Percentiles rank a stretch among this genome's conserved stretches.
These are phyloP conservation scores for Xiphophorus hellerii DNA, from an alignment of 2,113 vertebrate species.

Conservation along the genomic window DNA sequence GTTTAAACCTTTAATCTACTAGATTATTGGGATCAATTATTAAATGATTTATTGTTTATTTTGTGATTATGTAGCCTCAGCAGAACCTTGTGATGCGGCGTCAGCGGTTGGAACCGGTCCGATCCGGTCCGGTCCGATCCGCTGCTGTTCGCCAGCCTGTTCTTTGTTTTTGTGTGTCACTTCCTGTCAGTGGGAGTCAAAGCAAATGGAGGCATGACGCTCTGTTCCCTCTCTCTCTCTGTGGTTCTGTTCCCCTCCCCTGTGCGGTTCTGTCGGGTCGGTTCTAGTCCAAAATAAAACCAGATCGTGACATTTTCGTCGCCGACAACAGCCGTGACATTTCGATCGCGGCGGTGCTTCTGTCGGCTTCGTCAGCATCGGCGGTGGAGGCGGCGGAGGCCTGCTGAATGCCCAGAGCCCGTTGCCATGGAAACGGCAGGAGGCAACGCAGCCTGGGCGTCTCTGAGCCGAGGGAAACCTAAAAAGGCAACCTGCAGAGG, in stretches of 20 bases:
- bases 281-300: slow-evolving; percentile 10
- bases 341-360: slow-evolving; percentile 22
- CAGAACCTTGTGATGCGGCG: no score
- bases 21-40: no score
- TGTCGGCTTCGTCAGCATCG: slow-evolving; percentile 21
- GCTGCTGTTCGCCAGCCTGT: slow-evolving; percentile 26
- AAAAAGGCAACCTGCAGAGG: slow-evolving; percentile 12
- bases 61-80: no score
- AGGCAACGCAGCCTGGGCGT: slow-evolving; percentile 36
- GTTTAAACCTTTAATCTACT: no score
- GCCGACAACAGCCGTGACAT: slow-evolving; percentile 16
- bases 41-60: no score
- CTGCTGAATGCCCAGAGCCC: slow-evolving; percentile 5
- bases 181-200: slow-evolving; percentile 56
- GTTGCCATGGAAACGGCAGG: slow-evolving; percentile 70
- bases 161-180: slow-evolving; percentile 52
- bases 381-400: slow-evolving; percentile 15
- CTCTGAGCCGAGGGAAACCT: slow-evolving; percentile 51
- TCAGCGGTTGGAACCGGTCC: no score
- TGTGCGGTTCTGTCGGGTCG: not conserved
- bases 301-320: not conserved
- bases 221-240: not conserved
- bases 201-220: slow-evolving; percentile 25
- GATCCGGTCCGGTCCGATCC: no score
- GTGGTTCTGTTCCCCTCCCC: no score